Base-by-base conservation (phyloP, 2,113 vertebrate species). In the Globicephala melas region DNA sequence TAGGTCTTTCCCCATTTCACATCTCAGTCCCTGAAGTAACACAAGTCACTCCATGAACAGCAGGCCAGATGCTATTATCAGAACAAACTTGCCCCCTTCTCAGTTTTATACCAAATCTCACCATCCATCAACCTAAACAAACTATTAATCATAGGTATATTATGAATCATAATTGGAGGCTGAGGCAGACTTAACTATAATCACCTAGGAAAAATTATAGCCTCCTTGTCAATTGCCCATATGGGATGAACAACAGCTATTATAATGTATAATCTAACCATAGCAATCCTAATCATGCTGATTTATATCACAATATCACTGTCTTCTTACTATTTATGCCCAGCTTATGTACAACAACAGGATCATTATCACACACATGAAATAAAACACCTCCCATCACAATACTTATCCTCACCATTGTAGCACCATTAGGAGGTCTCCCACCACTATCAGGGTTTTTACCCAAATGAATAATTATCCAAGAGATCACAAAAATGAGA, bases 171-270 rank as follows among this genome's bases (percentile, higher is more conserved):
- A 0, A 0, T 96, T 0, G 95, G 97, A 0, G 97, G 98, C 0
- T 98, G 97, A 68, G 92, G 86, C 0, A 97, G 97, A 0, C 0
- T 98, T 0, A 98, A 98, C 3, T 96, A 98, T 17, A 98, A 97
- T 0, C 98, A 98, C 11, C 5, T 96, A 0, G 84, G 2, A 82
- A 98, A 98, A 71, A 94, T 98, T 0, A 4, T 97, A 50, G 98
- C 97, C 0, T 98, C 97, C 11, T 98, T 94, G 0, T 98, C 98
- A 0, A 94, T 98, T 0, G 89, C 98, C 0, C 97, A 98, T 2
- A 0, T 97, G 0, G 97, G 97, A 0, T 98, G 98, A 97, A 97
- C 98, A 84, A 1, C 71, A 0, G 3, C 68, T 0, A 55, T 97
- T 0, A 0, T 89, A 0, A 88, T 81, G 0, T 79, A 90, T 1